Base-by-base conservation (phyloP, 2,797 vertebrate species). In the Molossus alvarezi region DNA sequence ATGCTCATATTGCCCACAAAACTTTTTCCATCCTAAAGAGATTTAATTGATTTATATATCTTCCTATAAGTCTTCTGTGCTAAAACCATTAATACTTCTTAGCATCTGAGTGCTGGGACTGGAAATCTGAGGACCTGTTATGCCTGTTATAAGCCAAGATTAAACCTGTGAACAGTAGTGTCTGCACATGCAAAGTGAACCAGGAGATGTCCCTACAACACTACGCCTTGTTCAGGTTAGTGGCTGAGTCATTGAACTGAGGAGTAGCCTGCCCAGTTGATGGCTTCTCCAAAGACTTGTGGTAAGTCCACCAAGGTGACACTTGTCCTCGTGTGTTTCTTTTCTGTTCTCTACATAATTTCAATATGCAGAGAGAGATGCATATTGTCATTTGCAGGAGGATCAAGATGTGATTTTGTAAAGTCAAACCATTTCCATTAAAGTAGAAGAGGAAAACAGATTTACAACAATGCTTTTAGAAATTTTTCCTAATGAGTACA, bases 1-100 rank as follows among this genome's bases (percentile, higher is more conserved):
- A 6, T 17, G 4, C 48, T 83, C 58, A 73, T 76, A 25, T 33
- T 83, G 76, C 33, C 33, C 21, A 23, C 8, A 21, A 71, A 73
- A 13, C 14, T 79, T n/a, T 80, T 51, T 75, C 64, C 6, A 29
- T 85, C 45, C 41, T 71, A 65, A 93, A 51, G 71, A 91, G 33
- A 51, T n/a, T 33, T 76, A 62, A 73, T 14, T 91, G 41, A 87
- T 72, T 91, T 86, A 13, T 14, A 29, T 64, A 57, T 80, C 83
- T 95, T 90, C 65, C 53, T 88, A 17, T 67, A 95, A 81, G n/a
- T 87, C 27, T 81, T 53, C 51, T 79, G n/a, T 81, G 81, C 57
- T 87, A 71, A 95, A 89, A 29, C 23, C 55, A 87, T 80, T 48
- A 87, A 45, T 58, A 65, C 48, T n/a, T 87, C 88, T 69, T 73